phyloP scores from a whole-genome alignment of 1,140 invertebrate species.

The Gryllus bimaculatus region DNA sequence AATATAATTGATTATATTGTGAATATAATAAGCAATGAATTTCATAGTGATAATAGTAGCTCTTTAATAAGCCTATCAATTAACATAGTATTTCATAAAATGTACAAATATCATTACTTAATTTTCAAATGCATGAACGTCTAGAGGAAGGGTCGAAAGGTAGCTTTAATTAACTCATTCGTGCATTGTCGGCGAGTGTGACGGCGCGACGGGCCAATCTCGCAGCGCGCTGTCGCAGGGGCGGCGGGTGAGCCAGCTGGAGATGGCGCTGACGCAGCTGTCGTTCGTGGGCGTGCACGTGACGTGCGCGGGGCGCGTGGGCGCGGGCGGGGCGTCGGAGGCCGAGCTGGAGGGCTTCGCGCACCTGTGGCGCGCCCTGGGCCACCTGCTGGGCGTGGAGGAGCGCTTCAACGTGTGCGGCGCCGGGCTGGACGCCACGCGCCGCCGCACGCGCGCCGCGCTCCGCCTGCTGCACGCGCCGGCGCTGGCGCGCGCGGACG shows the following conservation, averaged over 20 bases:
- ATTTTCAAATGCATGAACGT: too few relatives aligned
- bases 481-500: slow-evolving; percentile 30
- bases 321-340: slow-evolving; percentile 26
- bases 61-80: too few relatives aligned
- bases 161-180: too few relatives aligned
- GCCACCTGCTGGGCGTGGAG: slow-evolving; percentile 38
- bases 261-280: slow-evolving; percentile 20
- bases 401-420: slow-evolving; percentile 47
- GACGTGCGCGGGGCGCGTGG: slow-evolving; percentile 26
- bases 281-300: slow-evolving; percentile 16
- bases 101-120: too few relatives aligned
- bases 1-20: too few relatives aligned
- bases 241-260: slow-evolving; percentile 17
- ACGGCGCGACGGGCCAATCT: too few relatives aligned
- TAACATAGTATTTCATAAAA: too few relatives aligned
- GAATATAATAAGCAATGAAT: too few relatives aligned
- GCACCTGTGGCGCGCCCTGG: slow-evolving; percentile 41
- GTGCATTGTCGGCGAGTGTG: too few relatives aligned
- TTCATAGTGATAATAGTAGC: too few relatives aligned
- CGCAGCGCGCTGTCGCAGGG: not conserved
- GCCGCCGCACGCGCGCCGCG: slow-evolving; percentile 33
- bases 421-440: slow-evolving; percentile 35
- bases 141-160: too few relatives aligned
- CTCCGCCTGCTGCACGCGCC: slow-evolving; percentile 33
- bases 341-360: slow-evolving; percentile 36